Evolutionary conservation across 2,888 invertebrate species (phyloP).

Genomic region (Frankliniella fusca): DNA sequence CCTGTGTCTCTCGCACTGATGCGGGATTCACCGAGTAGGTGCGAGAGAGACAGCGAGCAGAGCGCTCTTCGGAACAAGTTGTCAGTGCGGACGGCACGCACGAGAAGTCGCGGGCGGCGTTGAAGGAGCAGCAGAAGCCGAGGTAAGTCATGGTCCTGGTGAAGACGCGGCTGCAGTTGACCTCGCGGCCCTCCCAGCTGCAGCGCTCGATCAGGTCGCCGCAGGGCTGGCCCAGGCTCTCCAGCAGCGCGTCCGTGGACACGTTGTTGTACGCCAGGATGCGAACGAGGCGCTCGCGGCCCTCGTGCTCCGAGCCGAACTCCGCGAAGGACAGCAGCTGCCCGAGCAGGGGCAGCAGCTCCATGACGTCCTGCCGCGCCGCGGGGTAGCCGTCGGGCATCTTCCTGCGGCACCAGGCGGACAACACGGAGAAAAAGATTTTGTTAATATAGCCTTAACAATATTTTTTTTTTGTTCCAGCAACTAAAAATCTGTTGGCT

Average conservation of each 20-base stretch:
- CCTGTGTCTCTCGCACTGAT: too few species aligned
- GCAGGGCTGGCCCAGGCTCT: constrained; percentile 33
- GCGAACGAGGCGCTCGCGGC: constrained; percentile 26
- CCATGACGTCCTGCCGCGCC: not conserved
- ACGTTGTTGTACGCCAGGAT: constrained; percentile 29
- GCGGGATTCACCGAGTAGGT: too few species aligned
- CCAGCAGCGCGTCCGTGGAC: constrained; percentile 23
- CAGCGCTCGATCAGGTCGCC: constrained; percentile 34
- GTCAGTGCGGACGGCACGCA: too few species aligned
- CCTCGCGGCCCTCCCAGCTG: constrained; percentile 34
- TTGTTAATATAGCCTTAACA: too few species aligned
- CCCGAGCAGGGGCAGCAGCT: constrained; percentile 27
- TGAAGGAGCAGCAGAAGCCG: constrained; percentile 37
- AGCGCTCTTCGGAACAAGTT: too few species aligned
- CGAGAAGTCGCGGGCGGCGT: constrained; percentile 32
- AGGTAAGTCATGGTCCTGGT: constrained; percentile 30
- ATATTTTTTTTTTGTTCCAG: too few species aligned
- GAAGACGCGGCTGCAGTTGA: constrained; percentile 34
- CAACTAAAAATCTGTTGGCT: too few species aligned
- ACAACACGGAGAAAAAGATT: too few species aligned
- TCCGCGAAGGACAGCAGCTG: constrained; percentile 27
- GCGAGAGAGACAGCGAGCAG: too few species aligned
- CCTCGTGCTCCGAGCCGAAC: not conserved
- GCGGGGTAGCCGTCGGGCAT: constrained; percentile 17
- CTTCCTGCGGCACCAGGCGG: not conserved